Evolutionary conservation across 2,113 vertebrate genomes (phyloP), one percentile per base, ranked within the genome.

Genomic region (Fukomys damarensis): DNA sequence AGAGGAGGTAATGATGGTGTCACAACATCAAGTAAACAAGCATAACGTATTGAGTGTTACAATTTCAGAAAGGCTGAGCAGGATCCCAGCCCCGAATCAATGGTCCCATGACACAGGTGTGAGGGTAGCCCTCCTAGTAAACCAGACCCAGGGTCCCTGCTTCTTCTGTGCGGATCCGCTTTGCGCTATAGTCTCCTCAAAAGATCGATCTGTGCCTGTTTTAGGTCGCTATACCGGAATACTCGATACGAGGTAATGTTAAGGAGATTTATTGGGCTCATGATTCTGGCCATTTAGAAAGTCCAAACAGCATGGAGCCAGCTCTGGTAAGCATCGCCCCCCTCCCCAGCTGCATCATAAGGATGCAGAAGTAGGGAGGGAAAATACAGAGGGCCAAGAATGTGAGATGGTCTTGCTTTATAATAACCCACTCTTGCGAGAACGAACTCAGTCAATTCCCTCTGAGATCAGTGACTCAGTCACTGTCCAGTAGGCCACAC

Each of bases 21-120:
- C 86, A 76, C 65, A 77, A 77, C 79, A 58, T 43, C 72, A 92
- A 87, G 46, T 77, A 49, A 88, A 95, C 56, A 93, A 22, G 58
- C 10, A 22, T 9, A 56, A 46, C 19, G 13, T 12, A 41, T 89
- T 81, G 49, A 19, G 35, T 91, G 84, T 94, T 70, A 58, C 85
- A 89, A 94, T 4, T 68, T n/a, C 20, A 10, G 24, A 70, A 49
- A n/a, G 35, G 26, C 13, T 56, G 16, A 22, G 46, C 56, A 24
- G 68, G 54, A 35, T 22, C 24, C 38, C 26, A 28, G n/a, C 66
- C 66, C 10, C 3, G 28, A 61, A 14, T 9, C 43, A 26, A 8
- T 28, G 49, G 19, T 46, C 43, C 77, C 85, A 28, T 26, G 79
- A 46, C 65, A 26, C 16, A 46, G 7, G 13, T 14, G 32, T 22